Conservation (phyloP, 2,797 vertebrate genomes). For the Phoebastria nigripes region DNA sequence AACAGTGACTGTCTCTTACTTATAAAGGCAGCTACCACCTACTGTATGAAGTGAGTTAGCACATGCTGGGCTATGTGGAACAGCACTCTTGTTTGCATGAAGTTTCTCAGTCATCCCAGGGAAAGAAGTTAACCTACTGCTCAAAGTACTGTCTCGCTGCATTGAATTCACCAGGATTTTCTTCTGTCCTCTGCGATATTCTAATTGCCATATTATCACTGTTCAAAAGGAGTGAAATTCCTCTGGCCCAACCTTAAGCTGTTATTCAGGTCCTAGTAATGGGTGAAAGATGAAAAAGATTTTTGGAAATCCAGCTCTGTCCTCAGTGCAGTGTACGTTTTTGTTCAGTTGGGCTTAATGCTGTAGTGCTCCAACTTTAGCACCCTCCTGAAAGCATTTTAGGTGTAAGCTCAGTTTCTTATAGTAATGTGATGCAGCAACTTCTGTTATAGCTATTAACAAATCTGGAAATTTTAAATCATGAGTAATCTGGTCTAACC, state of each 20-base stretch:
- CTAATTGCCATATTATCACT: not conserved
- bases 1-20: not conserved
- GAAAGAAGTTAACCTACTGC: not conserved
- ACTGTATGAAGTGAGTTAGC: not conserved
- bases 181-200: not conserved
- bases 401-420: not conserved
- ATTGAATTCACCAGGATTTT: not conserved
- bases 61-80: not conserved
- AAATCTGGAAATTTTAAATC: slow-evolving; percentile 34
- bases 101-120: not conserved
- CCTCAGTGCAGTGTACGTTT: not conserved
- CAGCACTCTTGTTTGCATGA: not conserved
- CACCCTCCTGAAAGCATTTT: not conserved
- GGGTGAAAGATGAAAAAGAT: not conserved
- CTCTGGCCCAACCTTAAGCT: not conserved
- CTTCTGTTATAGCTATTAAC: slow-evolving; percentile 36
- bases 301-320: not conserved
- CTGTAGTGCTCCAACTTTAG: not conserved
- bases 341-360: not conserved
- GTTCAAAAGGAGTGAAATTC: not conserved
- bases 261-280: not conserved
- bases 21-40: not conserved
- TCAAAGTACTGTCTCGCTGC: not conserved
- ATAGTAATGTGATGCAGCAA: not conserved
- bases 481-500: slow-evolving; percentile 40